Evolutionary conservation across 2,797 vertebrate species (phyloP).

Genomic region (Prionace glauca): DNA sequence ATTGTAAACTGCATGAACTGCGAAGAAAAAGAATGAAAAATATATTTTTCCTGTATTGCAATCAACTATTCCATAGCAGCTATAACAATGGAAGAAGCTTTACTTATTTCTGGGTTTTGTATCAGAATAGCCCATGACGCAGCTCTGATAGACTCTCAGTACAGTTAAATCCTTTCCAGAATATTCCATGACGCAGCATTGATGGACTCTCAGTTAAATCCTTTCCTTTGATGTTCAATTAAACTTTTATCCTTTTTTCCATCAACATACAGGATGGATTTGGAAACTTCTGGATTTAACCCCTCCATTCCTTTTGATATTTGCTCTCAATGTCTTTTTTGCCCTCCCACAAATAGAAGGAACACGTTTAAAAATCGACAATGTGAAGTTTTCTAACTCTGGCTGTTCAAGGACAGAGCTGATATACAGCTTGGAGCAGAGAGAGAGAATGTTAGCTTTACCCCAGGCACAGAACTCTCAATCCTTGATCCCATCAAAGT

Average conservation of each 20-base stretch:
- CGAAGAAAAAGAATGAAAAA: conserved; percentile 5
- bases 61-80: not conserved
- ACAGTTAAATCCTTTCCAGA: conserved; percentile 16
- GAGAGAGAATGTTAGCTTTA: not conserved
- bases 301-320: not conserved
- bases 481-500: not conserved
- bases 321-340: not conserved
- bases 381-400: not conserved
- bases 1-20: conserved; percentile 76
- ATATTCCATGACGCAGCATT: not conserved
- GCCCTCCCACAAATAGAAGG: not conserved
- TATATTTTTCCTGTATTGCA: not conserved
- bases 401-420: not conserved
- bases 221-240: conserved; percentile 12
- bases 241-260: conserved; percentile 18
- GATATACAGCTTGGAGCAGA: not conserved
- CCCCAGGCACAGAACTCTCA: not conserved
- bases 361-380: not conserved
- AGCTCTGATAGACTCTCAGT: too few species aligned
- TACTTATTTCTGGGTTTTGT: not conserved
- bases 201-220: not conserved
- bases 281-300: not conserved
- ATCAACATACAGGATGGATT: not conserved
- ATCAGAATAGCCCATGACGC: not conserved
- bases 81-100: not conserved